These are phyloP conservation scores for Bergia sp. DNA, from an alignment of 92 coral and sea anemone species.

Conservation along the genomic window DNA sequence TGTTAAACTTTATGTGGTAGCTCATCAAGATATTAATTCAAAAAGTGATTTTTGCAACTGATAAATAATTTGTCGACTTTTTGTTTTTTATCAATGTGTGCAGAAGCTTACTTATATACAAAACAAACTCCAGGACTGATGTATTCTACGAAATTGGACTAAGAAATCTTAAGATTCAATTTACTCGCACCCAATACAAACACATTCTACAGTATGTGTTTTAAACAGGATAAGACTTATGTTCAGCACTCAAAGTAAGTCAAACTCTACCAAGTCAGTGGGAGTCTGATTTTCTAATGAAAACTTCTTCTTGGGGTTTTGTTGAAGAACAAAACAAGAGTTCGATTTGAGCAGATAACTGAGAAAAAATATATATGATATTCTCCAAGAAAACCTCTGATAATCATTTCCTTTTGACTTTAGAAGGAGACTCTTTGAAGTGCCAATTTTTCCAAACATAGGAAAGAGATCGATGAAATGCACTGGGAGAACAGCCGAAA, in stretches of 20 bases:
- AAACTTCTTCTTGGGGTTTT: constrained; percentile 22
- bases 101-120: not conserved
- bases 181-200: not conserved
- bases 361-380: not conserved
- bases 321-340: constrained; percentile 17
- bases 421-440: not conserved
- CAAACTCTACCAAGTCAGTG: not conserved
- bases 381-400: not conserved
- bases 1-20: not conserved
- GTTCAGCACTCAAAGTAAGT: not conserved
- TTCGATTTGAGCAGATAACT: not conserved
- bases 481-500: not conserved
- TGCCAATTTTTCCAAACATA: not conserved
- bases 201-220: not conserved
- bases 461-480: not conserved
- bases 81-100: not conserved
- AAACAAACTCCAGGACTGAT: not conserved
- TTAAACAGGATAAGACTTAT: not conserved
- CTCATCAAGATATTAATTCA: constrained; percentile 28
- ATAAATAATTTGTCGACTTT: constrained; percentile 42
- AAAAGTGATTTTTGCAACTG: constrained; percentile 35
- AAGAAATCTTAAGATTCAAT: not conserved
- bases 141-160: not conserved
- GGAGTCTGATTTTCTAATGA: not conserved
- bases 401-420: too few species aligned